Evolutionary conservation across 2,888 invertebrate genomes (phyloP), one percentile per base, ranked within the genome.

Genomic region (Andrena flavipes): DNA sequence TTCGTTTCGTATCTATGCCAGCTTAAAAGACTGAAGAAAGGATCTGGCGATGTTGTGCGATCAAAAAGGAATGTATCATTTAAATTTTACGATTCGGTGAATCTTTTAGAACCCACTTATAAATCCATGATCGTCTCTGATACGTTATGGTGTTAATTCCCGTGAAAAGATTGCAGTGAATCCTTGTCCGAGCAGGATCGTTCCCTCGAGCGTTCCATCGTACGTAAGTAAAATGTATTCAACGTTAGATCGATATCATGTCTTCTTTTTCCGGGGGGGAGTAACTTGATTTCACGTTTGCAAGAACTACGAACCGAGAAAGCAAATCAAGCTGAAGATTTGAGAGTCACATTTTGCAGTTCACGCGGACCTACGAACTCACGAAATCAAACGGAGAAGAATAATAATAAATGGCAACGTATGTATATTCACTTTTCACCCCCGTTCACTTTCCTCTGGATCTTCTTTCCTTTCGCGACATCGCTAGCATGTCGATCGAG

Each of bases 21-120:
- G 71, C 82, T 13, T 82, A 75, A 84, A 82, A 78, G 79, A 77
- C 75, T 82, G 60, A 59, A 84, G 85, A 76, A 75, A 69, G 69
- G 67, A 72, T 75, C 77, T 64, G 67, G 64, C 60, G 79, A n/a
- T 59, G 68, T 80, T 84, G 84, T 83, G 84, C 84, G 83, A 69
- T 74, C 70, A 69, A 80, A 76, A 49, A 82, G 63, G 75, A 78
- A 82, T 73, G 60, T 74, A 42, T 73, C 60, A 60, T 81, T 74
- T 62, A 48, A 67, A 75, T 56, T 35, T 54, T 30, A 26, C 23
- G 26, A 35, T 74, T 35, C 13, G 23, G 26, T n/a, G 62, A 54
- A 35, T 64, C 20, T 51, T 42, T n/a, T 16, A 29, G 13, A 33
- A 20, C 56, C 54, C 62, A 29, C 16, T 63, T 29, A 65, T 49